Conservation (phyloP, 1,140 invertebrate species). For the Drosophila oshimai region DNA sequence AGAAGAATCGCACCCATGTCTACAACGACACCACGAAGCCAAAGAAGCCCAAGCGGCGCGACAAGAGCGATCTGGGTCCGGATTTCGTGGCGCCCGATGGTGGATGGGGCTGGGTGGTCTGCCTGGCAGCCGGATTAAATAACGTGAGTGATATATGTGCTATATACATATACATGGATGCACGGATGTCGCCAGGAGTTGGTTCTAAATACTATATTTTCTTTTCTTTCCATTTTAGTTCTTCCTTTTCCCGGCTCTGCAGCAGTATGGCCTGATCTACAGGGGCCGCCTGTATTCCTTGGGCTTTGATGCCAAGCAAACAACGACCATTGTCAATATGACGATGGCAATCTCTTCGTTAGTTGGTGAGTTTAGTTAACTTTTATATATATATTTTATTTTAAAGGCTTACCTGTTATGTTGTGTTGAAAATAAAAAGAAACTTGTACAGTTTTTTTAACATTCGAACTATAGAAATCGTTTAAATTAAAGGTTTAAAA, state of each 20-base stretch:
- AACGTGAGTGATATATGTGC: conserved; percentile 64
- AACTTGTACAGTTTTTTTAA: too few species aligned
- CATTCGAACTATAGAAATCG: too few species aligned
- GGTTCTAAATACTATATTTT: not conserved
- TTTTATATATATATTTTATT: not conserved
- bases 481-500: too few species aligned
- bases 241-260: conserved; percentile 85
- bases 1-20: conserved; percentile 62
- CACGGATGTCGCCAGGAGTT: not conserved
- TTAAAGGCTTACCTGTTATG: too few species aligned
- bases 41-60: conserved; percentile 70
- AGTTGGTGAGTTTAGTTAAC: conserved; percentile 83
- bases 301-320: conserved; percentile 85
- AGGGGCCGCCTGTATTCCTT: conserved; percentile 84
- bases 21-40: conserved; percentile 73
- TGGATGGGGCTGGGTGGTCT: conserved; percentile 80
- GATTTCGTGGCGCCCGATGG: conserved; percentile 81
- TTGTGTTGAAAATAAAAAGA: too few species aligned
- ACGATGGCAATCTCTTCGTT: conserved; percentile 86
- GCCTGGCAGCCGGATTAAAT: conserved; percentile 70
- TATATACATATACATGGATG: too few species aligned
- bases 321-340: conserved; percentile 87
- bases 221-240: conserved; percentile 82
- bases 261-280: conserved; percentile 87
- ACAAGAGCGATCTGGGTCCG: conserved; percentile 76